phyloP scores from a whole-genome alignment of 2,797 vertebrate genomes.

The Danio aesculapii region DNA sequence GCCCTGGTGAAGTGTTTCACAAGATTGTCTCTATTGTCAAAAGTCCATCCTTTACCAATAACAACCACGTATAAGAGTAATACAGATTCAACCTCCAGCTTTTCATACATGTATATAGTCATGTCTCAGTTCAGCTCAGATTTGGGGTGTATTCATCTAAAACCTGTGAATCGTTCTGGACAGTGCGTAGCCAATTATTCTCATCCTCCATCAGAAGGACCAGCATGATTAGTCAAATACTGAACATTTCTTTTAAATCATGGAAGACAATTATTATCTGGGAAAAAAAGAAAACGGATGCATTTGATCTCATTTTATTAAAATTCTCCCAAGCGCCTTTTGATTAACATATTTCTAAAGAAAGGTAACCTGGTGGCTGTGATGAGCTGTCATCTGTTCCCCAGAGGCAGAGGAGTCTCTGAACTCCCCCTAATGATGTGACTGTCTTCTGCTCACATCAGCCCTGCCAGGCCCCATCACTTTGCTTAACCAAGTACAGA shows the following conservation, averaged over 20 bases:
- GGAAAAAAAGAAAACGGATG: constrained; percentile 47
- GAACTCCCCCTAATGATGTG: constrained; percentile 81
- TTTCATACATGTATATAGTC: constrained; percentile 15
- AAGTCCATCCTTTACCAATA: constrained; percentile 42
- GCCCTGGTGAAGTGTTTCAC: background rate
- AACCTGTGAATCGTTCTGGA: constrained; percentile 28
- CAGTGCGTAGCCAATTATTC: constrained; percentile 35
- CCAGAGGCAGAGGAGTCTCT: constrained; percentile 76
- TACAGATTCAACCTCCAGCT: constrained; percentile 11
- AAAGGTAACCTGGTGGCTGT: constrained; percentile 73
- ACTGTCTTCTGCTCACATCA: constrained; percentile 77
- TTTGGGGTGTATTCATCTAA: background rate
- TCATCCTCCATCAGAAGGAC: constrained; percentile 26
- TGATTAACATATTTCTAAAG: constrained; percentile 80
- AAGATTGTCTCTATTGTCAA: constrained; percentile 32
- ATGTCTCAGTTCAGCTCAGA: constrained; percentile 22
- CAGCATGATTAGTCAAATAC: constrained; percentile 45
- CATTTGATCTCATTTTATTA: constrained; percentile 76
- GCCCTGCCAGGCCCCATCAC: constrained; percentile 79
- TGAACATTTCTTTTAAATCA: constrained; percentile 32
- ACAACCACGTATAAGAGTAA: background rate
- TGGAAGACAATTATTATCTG: constrained; percentile 63
- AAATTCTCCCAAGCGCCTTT: constrained; percentile 74
- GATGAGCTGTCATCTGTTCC: constrained; percentile 81
- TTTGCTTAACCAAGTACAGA: constrained; percentile 75